phyloP scores from a whole-genome alignment of 2,797 vertebrate genomes.

The Allochrocebus solatus region DNA sequence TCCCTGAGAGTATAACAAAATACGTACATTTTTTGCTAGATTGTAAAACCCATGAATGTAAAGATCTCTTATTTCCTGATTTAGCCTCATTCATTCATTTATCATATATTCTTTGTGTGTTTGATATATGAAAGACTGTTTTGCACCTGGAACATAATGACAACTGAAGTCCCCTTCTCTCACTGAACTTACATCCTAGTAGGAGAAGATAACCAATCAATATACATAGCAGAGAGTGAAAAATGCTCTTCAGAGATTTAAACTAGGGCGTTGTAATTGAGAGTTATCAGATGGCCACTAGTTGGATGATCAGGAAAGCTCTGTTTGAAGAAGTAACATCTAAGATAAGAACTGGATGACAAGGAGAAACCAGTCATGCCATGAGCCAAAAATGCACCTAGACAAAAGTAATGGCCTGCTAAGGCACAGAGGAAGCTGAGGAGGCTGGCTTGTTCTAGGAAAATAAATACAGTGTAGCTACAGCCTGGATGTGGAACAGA shows the following conservation, averaged over 20 bases:
- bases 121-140: not conserved
- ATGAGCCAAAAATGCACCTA: not conserved
- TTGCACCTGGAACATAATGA: not conserved
- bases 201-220: not conserved
- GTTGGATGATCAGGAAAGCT: not conserved
- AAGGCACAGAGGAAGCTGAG: not conserved
- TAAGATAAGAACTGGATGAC: not conserved
- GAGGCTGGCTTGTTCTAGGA: not conserved
- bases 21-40: not conserved
- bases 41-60: not conserved
- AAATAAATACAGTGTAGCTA: not conserved
- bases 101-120: not conserved
- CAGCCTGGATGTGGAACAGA: not conserved
- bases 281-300: not conserved
- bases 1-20: not conserved
- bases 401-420: not conserved
- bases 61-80: not conserved
- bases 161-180: not conserved
- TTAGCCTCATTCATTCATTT: not conserved
- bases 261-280: not conserved
- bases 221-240: not conserved
- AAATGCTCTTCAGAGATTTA: not conserved
- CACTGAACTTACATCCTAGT: not conserved
- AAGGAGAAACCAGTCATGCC: not conserved
- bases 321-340: not conserved